Evolutionary conservation across 2,888 invertebrate genomes (phyloP), one percentile per base, ranked within the genome.

Genomic region (Catocala fraxini): DNA sequence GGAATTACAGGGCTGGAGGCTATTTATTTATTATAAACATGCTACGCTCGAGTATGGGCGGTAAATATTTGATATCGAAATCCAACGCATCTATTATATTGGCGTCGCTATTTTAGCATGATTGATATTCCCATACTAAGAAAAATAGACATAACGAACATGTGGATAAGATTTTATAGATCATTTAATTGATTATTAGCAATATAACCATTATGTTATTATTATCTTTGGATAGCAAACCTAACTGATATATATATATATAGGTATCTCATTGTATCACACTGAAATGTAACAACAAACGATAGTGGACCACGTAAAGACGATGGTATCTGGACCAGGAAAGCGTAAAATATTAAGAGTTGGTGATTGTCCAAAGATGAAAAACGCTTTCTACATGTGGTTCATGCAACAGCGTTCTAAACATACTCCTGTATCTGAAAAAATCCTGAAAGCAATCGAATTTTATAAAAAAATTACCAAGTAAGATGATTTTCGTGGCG

Each of bases 401-500:
- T 80, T 79, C 63, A 48, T 73, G 15, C 77, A 77, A 58, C 62
- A 51, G 59, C 73, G 78, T 67, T 67, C 64, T 70, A 73, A 71
- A 69, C 68, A 81, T 60, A 74, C 65, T 70, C 74, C 76, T 68
- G 55, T 81, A 61, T 73, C 76, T 68, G 81, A 78, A 63, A 77
- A 77, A 67, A 74, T 77, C 52, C 58, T 77, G 59, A 74, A 64
- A 69, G 78, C 79, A 62, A 76, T 75, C 48, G 70, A 77, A 65
- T 78, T 81, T 68, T 75, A 77, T 73, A 69, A 72, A 71, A 71
- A 76, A 75, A 69, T 70, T 59, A 77, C 74, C 63, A n/a, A 73
- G 25, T 79, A 79, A 73, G 72, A 75, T 73, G 75, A 78, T 70
- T 82, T 83, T 76, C 70, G 71, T 70, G 82, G 79, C 60, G 83